These are phyloP conservation scores for Bubalus kerabau DNA, from an alignment of 2,113 vertebrate genomes.

Conservation along the genomic window DNA sequence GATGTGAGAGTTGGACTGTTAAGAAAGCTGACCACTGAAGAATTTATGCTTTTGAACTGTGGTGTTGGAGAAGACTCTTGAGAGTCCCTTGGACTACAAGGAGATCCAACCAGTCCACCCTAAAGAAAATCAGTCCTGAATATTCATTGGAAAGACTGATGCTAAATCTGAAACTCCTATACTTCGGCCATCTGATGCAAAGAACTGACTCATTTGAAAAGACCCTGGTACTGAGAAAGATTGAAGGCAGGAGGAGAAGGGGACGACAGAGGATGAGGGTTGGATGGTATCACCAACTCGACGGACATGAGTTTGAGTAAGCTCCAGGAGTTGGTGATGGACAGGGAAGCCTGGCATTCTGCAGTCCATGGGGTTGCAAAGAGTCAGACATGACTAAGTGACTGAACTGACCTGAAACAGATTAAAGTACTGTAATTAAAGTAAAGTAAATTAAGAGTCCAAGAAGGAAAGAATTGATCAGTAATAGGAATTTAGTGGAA, in stretches of 20 bases:
- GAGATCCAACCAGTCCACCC: background rate
- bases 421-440: background rate
- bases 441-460: background rate
- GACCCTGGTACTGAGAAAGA: background rate
- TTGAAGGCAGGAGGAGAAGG: background rate
- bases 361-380: background rate
- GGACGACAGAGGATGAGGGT: background rate
- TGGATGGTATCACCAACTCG: background rate
- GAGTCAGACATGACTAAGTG: background rate
- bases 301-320: background rate
- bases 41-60: background rate
- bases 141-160: background rate
- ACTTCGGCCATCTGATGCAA: background rate
- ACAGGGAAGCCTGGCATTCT: background rate
- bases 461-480: background rate
- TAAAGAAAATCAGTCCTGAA: background rate
- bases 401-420: background rate
- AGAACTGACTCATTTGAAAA: background rate
- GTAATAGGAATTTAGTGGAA: background rate
- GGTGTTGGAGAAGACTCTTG: background rate
- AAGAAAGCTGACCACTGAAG: background rate
- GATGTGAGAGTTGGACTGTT: background rate
- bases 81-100: background rate
- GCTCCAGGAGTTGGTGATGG: background rate
- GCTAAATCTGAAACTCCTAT: background rate